Evolutionary conservation across 2,797 vertebrate genomes (phyloP), one percentile per base, ranked within the genome.

Genomic region (Neomorphus geoffroyi): DNA sequence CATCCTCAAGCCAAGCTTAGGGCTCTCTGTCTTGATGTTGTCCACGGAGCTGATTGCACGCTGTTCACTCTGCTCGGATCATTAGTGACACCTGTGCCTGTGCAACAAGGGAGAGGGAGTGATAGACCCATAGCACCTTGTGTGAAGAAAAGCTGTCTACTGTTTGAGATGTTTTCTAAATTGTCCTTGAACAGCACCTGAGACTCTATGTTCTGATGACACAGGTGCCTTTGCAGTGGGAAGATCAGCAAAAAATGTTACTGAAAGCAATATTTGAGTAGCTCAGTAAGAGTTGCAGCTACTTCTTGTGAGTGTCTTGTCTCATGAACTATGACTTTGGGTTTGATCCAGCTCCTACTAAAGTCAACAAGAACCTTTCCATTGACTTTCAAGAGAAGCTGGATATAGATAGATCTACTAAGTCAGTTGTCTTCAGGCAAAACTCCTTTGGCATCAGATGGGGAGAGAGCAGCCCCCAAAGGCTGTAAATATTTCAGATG

Each of bases 401-500:
- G 33, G 24, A 54, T 75, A 45, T 43, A 82, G 69, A 65, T 28
- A 67, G 72, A 71, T n/a, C 27, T 58, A 80, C 37, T 37, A 80
- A 91, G 37, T 46, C 72, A 21, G 19, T 82, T 74, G 79, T 43
- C 65, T 86, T 80, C 5, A 13, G 35, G 50, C 75, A 93, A 93
- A 74, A 60, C 7, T 70, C 50, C 32, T 77, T 80, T 78, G 86
- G 53, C 73, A 90, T 85, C 57, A 75, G 21, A 32, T 73, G 23
- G 58, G 93, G 28, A 86, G 65, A 92, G 85, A 75, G 32, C 37
- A 92, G 27, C 19, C 69, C 69, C n/a, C 35, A 39, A 86, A 74
- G 9, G 14, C 39, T 72, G 51, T 89, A 93, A 94, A 89, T 88
- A 93, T 92, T 93, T 95, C 72, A 71, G 16, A 80, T 89, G 50